Percentiles rank a stretch among this genome's conserved stretches.
These are phyloP conservation scores for Dendrocincla fuliginosa DNA, from an alignment of 2,797 vertebrate species.

Conservation along the genomic window DNA sequence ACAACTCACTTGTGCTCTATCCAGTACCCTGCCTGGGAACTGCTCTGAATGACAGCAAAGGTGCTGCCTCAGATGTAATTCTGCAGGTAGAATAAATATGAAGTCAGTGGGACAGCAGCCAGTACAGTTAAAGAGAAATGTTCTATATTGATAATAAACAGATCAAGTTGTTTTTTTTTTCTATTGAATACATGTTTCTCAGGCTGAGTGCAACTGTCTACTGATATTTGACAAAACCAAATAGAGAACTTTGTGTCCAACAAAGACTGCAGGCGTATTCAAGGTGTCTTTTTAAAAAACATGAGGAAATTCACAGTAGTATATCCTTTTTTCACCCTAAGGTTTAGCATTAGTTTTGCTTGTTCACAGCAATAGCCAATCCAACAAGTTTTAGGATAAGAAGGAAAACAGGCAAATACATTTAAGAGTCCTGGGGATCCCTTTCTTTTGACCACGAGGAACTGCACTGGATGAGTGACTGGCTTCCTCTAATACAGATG, in stretches of 20 bases:
- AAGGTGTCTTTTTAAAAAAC: neutral
- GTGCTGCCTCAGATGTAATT: neutral
- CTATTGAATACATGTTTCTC: neutral
- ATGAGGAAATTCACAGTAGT: neutral
- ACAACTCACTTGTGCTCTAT: neutral
- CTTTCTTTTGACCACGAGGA: neutral
- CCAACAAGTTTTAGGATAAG: neutral
- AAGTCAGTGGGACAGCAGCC: neutral
- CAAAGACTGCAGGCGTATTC: neutral
- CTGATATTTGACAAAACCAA: neutral
- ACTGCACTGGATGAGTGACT: neutral
- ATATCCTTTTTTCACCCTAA: neutral
- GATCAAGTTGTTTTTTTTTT: neutral
- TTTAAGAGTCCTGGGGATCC: neutral
- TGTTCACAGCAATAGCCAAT: neutral
- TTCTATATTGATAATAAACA: neutral
- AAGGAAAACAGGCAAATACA: neutral
- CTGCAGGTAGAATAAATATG: neutral
- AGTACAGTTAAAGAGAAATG: neutral
- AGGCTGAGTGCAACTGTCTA: neutral
- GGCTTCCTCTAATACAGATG: slow-evolving; percentile 14
- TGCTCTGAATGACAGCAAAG: neutral
- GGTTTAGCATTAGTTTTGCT: neutral
- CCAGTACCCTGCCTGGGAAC: neutral
- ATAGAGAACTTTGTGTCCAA: neutral